Evolutionary conservation across 2,888 invertebrate genomes (phyloP).

Genomic region (Dolichomitus sp.): DNA sequence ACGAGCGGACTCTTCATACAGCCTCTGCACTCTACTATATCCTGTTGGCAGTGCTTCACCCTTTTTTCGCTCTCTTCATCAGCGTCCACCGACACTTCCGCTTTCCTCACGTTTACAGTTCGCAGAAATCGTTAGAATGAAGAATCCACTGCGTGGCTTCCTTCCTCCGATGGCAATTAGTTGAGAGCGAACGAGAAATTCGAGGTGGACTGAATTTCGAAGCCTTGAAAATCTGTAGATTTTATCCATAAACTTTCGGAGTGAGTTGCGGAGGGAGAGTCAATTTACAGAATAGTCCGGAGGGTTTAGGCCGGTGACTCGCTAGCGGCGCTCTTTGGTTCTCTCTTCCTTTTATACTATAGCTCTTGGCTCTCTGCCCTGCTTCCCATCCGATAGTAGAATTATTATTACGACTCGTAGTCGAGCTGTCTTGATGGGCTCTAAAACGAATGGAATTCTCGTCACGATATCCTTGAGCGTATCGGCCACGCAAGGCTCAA

Average conservation of each 20-base stretch:
- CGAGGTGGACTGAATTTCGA: neutral
- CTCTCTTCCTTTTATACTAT: neutral
- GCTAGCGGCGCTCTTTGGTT: slow-evolving; percentile 9
- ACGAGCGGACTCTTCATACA: slow-evolving; percentile 42
- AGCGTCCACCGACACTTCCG: slow-evolving; percentile 59
- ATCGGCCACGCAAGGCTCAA: slow-evolving; percentile 42
- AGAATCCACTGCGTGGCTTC: neutral
- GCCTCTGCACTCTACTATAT: slow-evolving; percentile 19
- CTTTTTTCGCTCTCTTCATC: slow-evolving; percentile 33
- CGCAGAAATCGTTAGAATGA: slow-evolving; percentile 56
- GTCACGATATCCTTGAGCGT: slow-evolving; percentile 50
- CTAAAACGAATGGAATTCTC: slow-evolving; percentile 67
- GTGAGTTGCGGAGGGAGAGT: slow-evolving; percentile 16
- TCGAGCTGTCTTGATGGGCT: slow-evolving; percentile 55
- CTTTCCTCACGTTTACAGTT: slow-evolving; percentile 53
- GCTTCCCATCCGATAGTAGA: slow-evolving; percentile 50
- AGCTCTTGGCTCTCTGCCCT: slow-evolving; percentile 11
- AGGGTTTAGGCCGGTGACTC: slow-evolving; percentile 6
- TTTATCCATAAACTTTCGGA: slow-evolving; percentile 27
- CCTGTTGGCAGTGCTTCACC: slow-evolving; percentile 27
- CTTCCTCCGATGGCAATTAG: slow-evolving; percentile 13
- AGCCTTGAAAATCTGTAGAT: slow-evolving; percentile 30
- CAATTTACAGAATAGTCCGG: slow-evolving; percentile 12
- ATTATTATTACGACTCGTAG: slow-evolving; percentile 61
- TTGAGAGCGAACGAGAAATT: slow-evolving; percentile 8